These are phyloP conservation scores for Taenioides sp. DNA, from an alignment of 2,797 vertebrate genomes.

Conservation along the genomic window DNA sequence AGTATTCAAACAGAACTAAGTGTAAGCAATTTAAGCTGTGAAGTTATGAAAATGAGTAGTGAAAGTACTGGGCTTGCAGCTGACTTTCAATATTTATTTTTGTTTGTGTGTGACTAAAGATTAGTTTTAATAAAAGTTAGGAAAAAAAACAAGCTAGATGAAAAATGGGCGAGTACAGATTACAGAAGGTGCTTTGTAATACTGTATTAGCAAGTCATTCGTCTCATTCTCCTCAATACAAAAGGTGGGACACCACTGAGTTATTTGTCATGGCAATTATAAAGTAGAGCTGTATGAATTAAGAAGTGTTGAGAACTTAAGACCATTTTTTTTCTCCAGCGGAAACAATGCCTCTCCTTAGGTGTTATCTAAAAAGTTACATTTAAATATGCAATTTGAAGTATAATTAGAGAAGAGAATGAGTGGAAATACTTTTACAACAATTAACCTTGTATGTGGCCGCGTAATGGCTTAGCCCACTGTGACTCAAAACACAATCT, in stretches of 20 bases:
- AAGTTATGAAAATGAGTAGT: background rate
- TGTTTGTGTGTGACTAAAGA: constrained; percentile 1
- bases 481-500: constrained; percentile 81
- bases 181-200: constrained; percentile 46
- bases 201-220: constrained; percentile 57
- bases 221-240: constrained; percentile 53
- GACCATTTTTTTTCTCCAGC: constrained; percentile 39
- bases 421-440: constrained; percentile 76
- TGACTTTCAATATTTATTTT: background rate
- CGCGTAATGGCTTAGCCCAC: constrained; percentile 81
- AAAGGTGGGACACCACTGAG: constrained; percentile 46
- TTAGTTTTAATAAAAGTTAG: background rate
- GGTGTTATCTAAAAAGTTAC: constrained; percentile 73
- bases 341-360: constrained; percentile 69
- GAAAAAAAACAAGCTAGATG: constrained; percentile 9
- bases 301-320: constrained; percentile 49
- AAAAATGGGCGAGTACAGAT: constrained; percentile 23
- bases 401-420: constrained; percentile 76
- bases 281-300: constrained; percentile 56
- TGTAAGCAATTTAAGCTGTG: background rate
- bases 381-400: constrained; percentile 75
- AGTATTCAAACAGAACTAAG: background rate
- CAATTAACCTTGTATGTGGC: constrained; percentile 86
- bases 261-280: constrained; percentile 66
- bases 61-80: background rate